Conservation (phyloP, 2,797 vertebrate genomes). For the Muraenolepis orangiensis region DNA sequence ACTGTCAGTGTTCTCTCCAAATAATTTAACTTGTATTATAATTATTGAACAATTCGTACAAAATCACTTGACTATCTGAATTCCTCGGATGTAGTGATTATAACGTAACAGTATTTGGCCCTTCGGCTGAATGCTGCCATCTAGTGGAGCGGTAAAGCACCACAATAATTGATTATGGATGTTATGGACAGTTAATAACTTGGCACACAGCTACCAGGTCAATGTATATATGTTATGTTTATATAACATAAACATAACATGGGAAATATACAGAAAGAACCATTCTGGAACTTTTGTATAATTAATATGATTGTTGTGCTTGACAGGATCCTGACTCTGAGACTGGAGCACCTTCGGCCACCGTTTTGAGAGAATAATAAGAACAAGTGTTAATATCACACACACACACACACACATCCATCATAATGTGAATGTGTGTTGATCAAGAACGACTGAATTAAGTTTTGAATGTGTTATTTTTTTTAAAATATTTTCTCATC, state of each 20-base stretch:
- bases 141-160: background rate
- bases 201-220: background rate
- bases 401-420: slow-evolving; percentile 9
- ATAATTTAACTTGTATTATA: background rate
- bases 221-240: background rate
- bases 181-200: background rate
- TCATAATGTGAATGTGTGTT: background rate
- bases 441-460: background rate
- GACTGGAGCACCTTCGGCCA: slow-evolving; percentile 17
- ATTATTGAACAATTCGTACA: background rate
- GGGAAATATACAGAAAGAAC: background rate
- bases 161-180: background rate
- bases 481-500: slow-evolving; percentile 10
- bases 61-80: background rate
- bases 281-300: background rate
- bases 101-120: no score
- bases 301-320: slow-evolving; percentile 35
- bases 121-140: background rate
- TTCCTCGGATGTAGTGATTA: no score
- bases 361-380: slow-evolving; percentile 45
- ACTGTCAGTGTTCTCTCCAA: background rate
- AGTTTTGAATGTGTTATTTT: background rate
- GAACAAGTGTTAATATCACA: slow-evolving; percentile 46
- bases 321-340: slow-evolving; percentile 43
- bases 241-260: background rate